These are phyloP conservation scores for Anableps anableps DNA, from an alignment of 2,797 vertebrate species.

Conservation along the genomic window DNA sequence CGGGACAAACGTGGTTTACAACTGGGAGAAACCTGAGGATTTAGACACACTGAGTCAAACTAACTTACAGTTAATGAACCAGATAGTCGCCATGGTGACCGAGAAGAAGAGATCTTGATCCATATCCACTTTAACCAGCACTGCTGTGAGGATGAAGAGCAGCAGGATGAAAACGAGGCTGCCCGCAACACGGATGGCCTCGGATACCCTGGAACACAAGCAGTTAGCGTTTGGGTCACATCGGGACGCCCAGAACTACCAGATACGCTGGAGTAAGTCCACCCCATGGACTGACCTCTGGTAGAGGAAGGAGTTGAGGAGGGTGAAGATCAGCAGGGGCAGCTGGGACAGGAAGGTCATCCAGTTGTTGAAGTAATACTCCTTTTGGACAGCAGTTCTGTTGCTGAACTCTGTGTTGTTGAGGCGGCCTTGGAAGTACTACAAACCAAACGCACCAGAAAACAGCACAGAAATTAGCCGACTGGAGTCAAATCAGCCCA, in stretches of 20 bases:
- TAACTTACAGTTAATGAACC: slow-evolving; percentile 90
- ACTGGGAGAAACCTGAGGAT: not conserved
- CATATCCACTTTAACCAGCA: slow-evolving; percentile 83
- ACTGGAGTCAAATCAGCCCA: not conserved
- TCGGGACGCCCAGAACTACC: not conserved
- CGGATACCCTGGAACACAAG: slow-evolving; percentile 80
- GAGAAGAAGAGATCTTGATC: slow-evolving; percentile 81
- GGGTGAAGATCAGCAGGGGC: slow-evolving; percentile 89
- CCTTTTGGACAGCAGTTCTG: slow-evolving; percentile 50
- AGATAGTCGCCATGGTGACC: slow-evolving; percentile 89
- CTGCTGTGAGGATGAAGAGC: slow-evolving; percentile 86
- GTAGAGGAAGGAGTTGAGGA: slow-evolving; percentile 92
- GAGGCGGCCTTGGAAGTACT: slow-evolving; percentile 88
- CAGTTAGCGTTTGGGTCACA: not conserved
- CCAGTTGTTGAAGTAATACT: slow-evolving; percentile 92
- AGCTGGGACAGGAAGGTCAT: slow-evolving; percentile 92
- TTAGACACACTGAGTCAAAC: too few relatives aligned
- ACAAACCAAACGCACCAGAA: not conserved
- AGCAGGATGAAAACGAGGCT: slow-evolving; percentile 85
- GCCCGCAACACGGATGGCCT: slow-evolving; percentile 84
- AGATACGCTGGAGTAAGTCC: not conserved
- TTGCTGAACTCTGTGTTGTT: slow-evolving; percentile 64
- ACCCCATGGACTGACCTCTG: slow-evolving; percentile 79
- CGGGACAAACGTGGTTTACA: too few relatives aligned
- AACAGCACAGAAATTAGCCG: not conserved